Evolutionary conservation across 35 echinoderm and acorn worm species (phyloP).

Genomic region (Apostichopus japonicus): DNA sequence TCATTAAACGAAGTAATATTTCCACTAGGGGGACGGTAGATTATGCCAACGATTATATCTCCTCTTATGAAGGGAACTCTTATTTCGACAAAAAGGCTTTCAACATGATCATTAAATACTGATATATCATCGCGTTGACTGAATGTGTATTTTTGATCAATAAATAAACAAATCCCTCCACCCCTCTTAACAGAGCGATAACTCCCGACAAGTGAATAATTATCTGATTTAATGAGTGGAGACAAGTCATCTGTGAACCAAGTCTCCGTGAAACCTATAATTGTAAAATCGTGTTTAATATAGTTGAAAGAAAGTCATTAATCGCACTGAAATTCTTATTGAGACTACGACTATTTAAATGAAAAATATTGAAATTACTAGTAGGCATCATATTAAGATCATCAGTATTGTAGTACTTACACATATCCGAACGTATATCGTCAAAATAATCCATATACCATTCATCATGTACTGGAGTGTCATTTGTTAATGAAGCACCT

Average conservation of each 20-base stretch:
- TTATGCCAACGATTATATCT: slow-evolving; percentile 1
- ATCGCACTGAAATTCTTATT: slow-evolving; percentile 40
- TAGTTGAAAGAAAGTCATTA: slow-evolving; percentile 3
- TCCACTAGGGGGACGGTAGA: slow-evolving; percentile 15
- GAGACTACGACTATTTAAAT: slow-evolving; percentile 44
- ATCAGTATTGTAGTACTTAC: no score
- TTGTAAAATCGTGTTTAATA: slow-evolving; percentile 25
- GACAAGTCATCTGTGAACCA: slow-evolving; percentile 8
- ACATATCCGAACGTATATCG: no score
- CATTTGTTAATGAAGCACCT: no score
- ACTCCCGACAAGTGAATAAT: neutral
- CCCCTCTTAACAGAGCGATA: neutral
- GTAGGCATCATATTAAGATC: no score
- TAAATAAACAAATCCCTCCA: slow-evolving; percentile 30
- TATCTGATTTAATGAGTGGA: neutral
- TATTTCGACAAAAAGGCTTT: slow-evolving; percentile 33
- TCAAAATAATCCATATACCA: no score
- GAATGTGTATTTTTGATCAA: neutral
- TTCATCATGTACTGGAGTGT: no score
- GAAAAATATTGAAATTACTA: slow-evolving; percentile 10
- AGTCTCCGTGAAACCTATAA: slow-evolving; percentile 26
- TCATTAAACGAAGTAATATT: slow-evolving; percentile 8
- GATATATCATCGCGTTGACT: neutral
- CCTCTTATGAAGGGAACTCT: neutral
- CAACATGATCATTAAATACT: neutral